Evolutionary conservation across 2,797 vertebrate genomes (phyloP).

Genomic region (Lerista edwardsae): DNA sequence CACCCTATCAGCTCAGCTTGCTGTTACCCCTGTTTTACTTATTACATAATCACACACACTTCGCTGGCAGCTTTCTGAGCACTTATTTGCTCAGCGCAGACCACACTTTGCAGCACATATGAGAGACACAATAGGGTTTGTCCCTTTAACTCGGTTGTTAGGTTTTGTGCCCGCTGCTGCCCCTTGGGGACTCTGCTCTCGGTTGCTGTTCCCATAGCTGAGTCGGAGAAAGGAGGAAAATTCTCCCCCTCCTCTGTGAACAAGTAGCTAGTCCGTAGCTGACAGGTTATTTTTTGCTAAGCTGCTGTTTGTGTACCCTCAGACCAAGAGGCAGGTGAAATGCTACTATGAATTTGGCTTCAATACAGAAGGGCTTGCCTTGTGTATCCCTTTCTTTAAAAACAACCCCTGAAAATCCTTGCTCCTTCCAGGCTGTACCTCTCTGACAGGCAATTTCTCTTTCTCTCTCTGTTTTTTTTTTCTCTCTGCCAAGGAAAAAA

Average conservation of each 20-base stretch:
- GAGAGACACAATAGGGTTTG: conserved; percentile 43
- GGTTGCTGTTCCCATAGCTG: conserved; percentile 67
- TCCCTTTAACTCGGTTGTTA: conserved; percentile 68
- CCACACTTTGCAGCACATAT: rapidly evolving
- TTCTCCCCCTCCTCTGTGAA: conserved; percentile 67
- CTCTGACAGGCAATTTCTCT: conserved; percentile 70
- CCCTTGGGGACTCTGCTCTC: conserved; percentile 68
- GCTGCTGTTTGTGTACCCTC: conserved; percentile 61
- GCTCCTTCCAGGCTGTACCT: conserved; percentile 60
- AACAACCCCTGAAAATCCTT: conserved; percentile 39
- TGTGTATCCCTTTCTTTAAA: conserved; percentile 65
- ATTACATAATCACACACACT: conserved; percentile 8
- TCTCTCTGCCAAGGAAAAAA: conserved; percentile 88
- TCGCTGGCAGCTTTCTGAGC: neutral
- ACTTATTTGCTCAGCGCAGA: neutral
- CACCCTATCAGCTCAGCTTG: rapidly evolving
- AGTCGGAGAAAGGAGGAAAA: conserved; percentile 36
- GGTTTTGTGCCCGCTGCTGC: conserved; percentile 57
- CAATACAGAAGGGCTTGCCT: conserved; percentile 70
- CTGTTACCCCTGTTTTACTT: neutral
- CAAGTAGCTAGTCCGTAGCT: conserved; percentile 63
- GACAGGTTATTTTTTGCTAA: conserved; percentile 60
- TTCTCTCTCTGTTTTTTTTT: conserved; percentile 37
- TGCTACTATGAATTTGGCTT: conserved; percentile 57
- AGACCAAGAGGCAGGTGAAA: conserved; percentile 72